Percentiles rank a stretch among this genome's conserved stretches.
These are phyloP conservation scores for Heliconius aoede DNA, from an alignment of 2,888 invertebrate species.

Conservation along the genomic window DNA sequence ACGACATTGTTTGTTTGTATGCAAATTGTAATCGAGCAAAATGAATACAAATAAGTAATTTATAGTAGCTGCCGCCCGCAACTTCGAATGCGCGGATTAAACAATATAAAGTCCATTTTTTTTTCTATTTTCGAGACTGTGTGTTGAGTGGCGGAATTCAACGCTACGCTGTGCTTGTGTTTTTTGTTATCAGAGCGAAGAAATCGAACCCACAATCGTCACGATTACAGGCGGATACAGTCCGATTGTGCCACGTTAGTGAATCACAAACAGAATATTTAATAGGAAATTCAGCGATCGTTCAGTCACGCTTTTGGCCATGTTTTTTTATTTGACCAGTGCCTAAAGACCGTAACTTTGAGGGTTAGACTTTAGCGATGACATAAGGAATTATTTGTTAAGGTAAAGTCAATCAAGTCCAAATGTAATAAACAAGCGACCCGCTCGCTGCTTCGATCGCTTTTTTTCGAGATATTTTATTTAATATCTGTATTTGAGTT, in stretches of 20 bases:
- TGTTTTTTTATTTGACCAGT: constrained; percentile 32
- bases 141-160: not conserved
- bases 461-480: not conserved
- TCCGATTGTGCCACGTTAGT: not conserved
- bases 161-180: not conserved
- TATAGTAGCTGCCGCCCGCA: not conserved
- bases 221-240: not conserved
- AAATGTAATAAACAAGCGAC: not conserved
- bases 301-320: constrained; percentile 34
- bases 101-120: not conserved
- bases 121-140: not conserved
- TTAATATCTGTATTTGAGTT: no score
- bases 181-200: no score
- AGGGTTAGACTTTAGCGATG: constrained; percentile 41
- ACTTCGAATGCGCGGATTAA: not conserved
- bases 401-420: constrained; percentile 19
- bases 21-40: not conserved
- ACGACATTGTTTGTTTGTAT: not conserved
- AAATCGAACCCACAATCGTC: not conserved
- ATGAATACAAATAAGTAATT: constrained; percentile 5
- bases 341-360: constrained; percentile 42
- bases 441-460: not conserved
- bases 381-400: constrained; percentile 38
- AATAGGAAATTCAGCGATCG: constrained; percentile 22
- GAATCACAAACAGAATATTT: constrained; percentile 10